These are phyloP conservation scores for Anser cygnoides DNA, from an alignment of 2,113 vertebrate species.

Conservation along the genomic window DNA sequence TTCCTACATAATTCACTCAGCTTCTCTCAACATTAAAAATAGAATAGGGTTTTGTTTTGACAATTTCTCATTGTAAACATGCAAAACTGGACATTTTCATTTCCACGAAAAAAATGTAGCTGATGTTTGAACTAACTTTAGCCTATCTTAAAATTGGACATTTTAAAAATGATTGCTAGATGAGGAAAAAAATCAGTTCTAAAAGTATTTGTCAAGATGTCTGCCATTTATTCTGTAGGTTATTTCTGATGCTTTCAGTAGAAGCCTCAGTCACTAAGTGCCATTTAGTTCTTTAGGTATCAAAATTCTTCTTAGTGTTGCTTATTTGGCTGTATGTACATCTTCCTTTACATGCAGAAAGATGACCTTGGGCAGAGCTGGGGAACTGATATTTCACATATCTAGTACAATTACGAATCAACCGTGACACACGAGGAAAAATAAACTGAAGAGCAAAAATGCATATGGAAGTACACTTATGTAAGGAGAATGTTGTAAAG, in stretches of 20 bases:
- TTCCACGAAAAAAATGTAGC: neutral
- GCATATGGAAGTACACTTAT: neutral
- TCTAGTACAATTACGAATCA: neutral
- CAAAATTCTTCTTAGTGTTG: neutral
- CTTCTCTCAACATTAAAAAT: neutral
- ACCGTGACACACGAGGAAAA: neutral
- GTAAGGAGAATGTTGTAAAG: slow-evolving; percentile 29
- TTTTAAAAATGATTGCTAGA: neutral
- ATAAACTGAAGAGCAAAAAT: slow-evolving; percentile 2
- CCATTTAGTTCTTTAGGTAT: neutral
- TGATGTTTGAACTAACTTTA: neutral
- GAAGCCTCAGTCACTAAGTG: neutral
- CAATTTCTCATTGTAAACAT: neutral
- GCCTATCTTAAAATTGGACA: neutral
- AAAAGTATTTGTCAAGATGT: neutral
- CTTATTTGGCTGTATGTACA: neutral
- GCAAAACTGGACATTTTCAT: neutral
- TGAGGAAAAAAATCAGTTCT: neutral
- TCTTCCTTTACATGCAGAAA: neutral
- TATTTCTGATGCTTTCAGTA: neutral
- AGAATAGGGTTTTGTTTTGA: slow-evolving; percentile 1
- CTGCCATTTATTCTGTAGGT: neutral
- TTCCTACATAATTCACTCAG: neutral
- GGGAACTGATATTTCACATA: neutral
- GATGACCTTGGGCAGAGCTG: neutral